Conservation (phyloP, 2,113 vertebrate genomes). For the Austrofundulus limnaeus region DNA sequence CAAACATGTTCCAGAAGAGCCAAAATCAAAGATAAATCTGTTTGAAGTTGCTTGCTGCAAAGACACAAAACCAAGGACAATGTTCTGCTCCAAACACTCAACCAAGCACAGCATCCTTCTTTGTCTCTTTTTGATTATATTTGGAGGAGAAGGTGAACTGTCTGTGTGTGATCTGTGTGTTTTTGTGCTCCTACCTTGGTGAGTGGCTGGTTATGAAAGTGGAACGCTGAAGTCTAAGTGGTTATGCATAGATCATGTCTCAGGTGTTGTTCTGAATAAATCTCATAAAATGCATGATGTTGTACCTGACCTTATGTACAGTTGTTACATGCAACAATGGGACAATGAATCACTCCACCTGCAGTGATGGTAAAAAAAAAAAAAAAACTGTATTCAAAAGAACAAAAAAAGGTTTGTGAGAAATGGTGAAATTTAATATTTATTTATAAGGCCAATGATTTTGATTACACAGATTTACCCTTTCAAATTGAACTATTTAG, state of each 20-base stretch:
- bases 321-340: slow-evolving; percentile 19
- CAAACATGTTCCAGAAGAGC: slow-evolving; percentile 53
- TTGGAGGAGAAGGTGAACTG: slow-evolving; percentile 20
- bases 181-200: slow-evolving; percentile 1
- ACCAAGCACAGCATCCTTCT: slow-evolving; percentile 1
- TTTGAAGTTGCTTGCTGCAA: slow-evolving; percentile 21
- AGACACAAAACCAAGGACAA: slow-evolving; percentile 8
- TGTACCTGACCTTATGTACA: slow-evolving; percentile 38
- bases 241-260: slow-evolving; percentile 17
- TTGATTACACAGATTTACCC: background rate
- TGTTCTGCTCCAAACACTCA: background rate
- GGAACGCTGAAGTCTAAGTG: slow-evolving; percentile 15
- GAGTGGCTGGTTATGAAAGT: slow-evolving; percentile 14
- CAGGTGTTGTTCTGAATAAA: slow-evolving; percentile 10
- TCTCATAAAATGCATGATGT: background rate
- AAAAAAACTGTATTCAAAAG: background rate
- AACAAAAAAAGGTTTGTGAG: background rate
- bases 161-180: slow-evolving; percentile 1
- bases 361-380: background rate
- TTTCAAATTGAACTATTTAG: background rate
- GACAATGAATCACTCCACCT: slow-evolving; percentile 1
- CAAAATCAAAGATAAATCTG: slow-evolving; percentile 71
- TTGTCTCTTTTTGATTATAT: slow-evolving; percentile 15
- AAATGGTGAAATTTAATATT: too few species aligned
- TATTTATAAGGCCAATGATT: background rate